Percentiles rank a stretch among this genome's conserved stretches.
phyloP scores from a whole-genome alignment of 2,113 vertebrate genomes.

The Hydropotes inermis region DNA sequence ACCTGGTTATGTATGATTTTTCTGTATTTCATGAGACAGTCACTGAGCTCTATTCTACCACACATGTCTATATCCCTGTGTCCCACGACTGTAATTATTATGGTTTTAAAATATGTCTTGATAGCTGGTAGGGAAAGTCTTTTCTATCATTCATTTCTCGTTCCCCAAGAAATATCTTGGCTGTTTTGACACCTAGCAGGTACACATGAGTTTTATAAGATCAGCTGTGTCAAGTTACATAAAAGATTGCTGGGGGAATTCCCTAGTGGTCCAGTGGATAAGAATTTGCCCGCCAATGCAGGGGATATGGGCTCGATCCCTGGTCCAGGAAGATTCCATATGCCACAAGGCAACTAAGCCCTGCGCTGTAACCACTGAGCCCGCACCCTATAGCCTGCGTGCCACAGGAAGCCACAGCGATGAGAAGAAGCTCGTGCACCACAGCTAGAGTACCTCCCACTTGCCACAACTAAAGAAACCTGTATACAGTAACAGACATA shows the following conservation, averaged over 20 bases:
- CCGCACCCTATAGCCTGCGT: rapidly evolving
- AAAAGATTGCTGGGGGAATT: background rate
- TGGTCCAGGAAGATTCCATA: background rate
- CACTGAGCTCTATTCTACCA: background rate
- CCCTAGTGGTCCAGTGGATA: background rate
- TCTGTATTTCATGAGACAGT: background rate
- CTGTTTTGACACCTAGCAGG: background rate
- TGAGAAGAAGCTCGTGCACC: rapidly evolving
- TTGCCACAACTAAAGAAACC: background rate
- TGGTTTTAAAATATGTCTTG: background rate
- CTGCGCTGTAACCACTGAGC: background rate
- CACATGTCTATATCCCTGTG: background rate
- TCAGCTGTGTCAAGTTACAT: background rate
- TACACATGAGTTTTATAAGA: background rate
- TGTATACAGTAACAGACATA: background rate
- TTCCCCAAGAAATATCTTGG: background rate
- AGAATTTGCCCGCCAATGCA: background rate
- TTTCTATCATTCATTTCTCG: background rate
- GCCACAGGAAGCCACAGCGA: background rate
- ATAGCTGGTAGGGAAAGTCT: background rate
- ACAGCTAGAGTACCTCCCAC: background rate
- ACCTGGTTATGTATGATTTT: background rate
- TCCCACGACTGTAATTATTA: background rate
- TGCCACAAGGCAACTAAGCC: background rate
- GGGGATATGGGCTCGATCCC: rapidly evolving